These are phyloP conservation scores for Salmo trutta DNA, from an alignment of 2,797 vertebrate genomes.

Conservation along the genomic window DNA sequence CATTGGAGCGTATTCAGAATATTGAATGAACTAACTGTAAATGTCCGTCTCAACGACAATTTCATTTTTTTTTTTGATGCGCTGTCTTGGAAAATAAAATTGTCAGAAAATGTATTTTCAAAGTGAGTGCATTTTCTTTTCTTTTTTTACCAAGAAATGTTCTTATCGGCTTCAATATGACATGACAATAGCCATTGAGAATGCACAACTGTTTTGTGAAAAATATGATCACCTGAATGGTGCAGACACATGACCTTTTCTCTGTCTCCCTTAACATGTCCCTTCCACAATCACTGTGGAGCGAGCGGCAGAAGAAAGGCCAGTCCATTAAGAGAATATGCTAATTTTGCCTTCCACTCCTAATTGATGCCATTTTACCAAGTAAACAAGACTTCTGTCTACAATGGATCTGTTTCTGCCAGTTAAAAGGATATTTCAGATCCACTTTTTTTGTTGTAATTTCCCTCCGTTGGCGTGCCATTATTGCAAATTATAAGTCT, in stretches of 20 bases:
- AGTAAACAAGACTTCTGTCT: conserved; percentile 85
- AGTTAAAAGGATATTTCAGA: conserved; percentile 81
- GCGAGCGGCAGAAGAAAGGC: conserved; percentile 79
- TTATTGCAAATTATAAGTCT: conserved; percentile 93
- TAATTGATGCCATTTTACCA: conserved; percentile 89
- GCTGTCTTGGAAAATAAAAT: neutral
- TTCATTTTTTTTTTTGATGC: neutral
- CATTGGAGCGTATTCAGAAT: neutral
- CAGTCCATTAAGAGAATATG: conserved; percentile 88
- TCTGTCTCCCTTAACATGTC: conserved; percentile 82
- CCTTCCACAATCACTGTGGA: conserved; percentile 77
- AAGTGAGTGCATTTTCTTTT: conserved; percentile 47
- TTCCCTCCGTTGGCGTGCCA: conserved; percentile 82
- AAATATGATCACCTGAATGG: conserved; percentile 82
- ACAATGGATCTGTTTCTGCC: conserved; percentile 79
- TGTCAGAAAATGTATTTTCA: conserved; percentile 34
- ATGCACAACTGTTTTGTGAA: conserved; percentile 83
- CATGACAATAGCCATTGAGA: conserved; percentile 78
- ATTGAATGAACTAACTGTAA: neutral
- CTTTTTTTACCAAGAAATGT: conserved; percentile 51
- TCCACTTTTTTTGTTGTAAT: conserved; percentile 83
- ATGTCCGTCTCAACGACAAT: neutral
- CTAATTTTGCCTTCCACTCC: conserved; percentile 83
- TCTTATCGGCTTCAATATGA: conserved; percentile 66
- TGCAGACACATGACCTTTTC: conserved; percentile 87